phyloP scores from a whole-genome alignment of 2,888 invertebrate genomes.

The Drosophila paracracens region DNA sequence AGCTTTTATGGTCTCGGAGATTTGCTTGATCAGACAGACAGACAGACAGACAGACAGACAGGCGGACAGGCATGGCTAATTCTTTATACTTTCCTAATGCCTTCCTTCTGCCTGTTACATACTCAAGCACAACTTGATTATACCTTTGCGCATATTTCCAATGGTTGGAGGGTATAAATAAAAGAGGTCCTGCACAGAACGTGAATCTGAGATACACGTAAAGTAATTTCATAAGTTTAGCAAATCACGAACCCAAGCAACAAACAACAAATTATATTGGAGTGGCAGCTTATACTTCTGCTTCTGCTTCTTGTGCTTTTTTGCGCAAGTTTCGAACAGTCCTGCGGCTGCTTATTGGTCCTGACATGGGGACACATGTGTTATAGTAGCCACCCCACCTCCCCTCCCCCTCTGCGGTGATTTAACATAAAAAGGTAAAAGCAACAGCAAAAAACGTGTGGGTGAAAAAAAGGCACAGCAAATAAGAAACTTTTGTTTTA shows the following conservation, averaged over 20 bases:
- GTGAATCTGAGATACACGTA: constrained; percentile 71
- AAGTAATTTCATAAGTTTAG: constrained; percentile 83
- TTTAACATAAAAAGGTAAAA: constrained; percentile 79
- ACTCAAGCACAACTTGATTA: not conserved
- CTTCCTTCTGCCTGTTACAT: not conserved
- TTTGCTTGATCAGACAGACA: not conserved
- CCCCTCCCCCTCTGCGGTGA: constrained; percentile 57
- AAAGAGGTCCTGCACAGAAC: constrained; percentile 20
- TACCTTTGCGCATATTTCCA: not conserved
- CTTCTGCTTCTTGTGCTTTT: constrained; percentile 37
- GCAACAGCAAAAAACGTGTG: constrained; percentile 17
- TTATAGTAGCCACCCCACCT: constrained; percentile 22
- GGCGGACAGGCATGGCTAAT: not conserved
- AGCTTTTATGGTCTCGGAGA: not conserved
- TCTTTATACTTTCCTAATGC: not conserved
- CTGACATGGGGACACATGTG: constrained; percentile 77
- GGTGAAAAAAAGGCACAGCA: constrained; percentile 44
- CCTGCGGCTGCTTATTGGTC: constrained; percentile 79
- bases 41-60: not conserved
- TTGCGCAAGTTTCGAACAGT: constrained; percentile 67
- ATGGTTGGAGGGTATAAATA: not conserved
- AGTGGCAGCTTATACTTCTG: constrained; percentile 8
- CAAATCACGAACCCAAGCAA: constrained; percentile 80
- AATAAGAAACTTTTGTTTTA: constrained; percentile 77
- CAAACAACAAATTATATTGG: constrained; percentile 59